These are phyloP conservation scores for Gavia stellata DNA, from an alignment of 2,113 vertebrate species.

Conservation along the genomic window DNA sequence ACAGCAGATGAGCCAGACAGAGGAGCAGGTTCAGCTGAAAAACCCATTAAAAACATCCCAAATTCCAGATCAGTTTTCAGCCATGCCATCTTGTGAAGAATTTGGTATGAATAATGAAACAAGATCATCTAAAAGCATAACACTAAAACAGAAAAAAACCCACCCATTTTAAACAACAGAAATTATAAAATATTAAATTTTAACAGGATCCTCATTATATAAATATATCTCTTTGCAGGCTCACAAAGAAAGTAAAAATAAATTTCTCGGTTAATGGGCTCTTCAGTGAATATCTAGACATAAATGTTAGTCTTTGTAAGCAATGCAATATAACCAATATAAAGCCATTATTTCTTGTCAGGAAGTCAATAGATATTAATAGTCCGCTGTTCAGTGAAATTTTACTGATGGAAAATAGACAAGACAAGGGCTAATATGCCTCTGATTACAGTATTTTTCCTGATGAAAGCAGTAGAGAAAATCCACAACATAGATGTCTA, in stretches of 20 bases:
- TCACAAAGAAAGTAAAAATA: neutral
- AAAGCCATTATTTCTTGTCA: neutral
- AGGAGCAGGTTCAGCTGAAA: neutral
- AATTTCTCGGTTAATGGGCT: neutral
- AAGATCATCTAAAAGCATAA: neutral
- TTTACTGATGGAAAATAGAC: neutral
- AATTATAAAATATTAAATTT: neutral
- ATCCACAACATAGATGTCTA: neutral
- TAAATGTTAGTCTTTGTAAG: neutral
- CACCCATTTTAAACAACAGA: neutral
- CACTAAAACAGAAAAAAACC: neutral
- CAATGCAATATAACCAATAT: neutral
- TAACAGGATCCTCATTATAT: neutral
- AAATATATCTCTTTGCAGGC: neutral
- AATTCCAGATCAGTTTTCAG: neutral
- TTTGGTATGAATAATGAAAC: neutral
- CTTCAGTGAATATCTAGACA: neutral
- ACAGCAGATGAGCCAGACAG: neutral
- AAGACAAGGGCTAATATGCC: neutral
- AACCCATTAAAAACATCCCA: neutral
- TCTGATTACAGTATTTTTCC: neutral
- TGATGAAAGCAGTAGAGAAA: neutral
- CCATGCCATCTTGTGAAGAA: neutral
- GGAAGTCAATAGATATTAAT: slow-evolving; percentile 1
- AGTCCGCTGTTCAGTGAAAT: neutral